Evolutionary conservation across 2,888 invertebrate genomes (phyloP).

Genomic region (Cistogaster globosa): DNA sequence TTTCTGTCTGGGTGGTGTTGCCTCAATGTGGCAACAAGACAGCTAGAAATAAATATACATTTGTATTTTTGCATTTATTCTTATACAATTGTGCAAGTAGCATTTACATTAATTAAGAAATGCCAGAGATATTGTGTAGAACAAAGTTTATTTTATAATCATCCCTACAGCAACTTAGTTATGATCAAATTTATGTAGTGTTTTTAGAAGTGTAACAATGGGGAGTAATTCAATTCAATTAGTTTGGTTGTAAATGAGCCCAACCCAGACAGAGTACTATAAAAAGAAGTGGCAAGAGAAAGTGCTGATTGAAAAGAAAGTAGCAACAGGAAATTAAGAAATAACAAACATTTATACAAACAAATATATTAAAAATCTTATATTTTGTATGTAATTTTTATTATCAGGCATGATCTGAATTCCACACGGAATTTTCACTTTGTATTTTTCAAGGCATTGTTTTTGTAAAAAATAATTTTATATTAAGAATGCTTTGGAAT

Average conservation of each 20-base stretch:
- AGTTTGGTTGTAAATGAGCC: conserved; percentile 40
- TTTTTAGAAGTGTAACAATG: conserved; percentile 61
- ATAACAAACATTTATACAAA: not conserved
- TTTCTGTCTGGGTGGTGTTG: conserved; percentile 46
- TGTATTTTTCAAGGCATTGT: no score
- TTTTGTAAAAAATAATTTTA: no score
- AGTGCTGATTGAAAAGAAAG: not conserved
- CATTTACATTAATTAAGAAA: conserved; percentile 60
- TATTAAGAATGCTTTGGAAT: no score
- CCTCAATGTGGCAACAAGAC: conserved; percentile 13
- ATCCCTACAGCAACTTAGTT: conserved; percentile 7
- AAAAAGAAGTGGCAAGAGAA: not conserved
- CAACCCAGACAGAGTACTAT: not conserved
- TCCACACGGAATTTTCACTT: no score
- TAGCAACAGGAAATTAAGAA: conserved; percentile 39
- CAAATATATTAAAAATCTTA: not conserved
- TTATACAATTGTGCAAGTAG: conserved; percentile 56
- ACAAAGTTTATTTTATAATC: not conserved
- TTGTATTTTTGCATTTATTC: conserved; percentile 16
- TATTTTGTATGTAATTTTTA: no score
- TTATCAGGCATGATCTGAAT: no score
- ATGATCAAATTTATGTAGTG: conserved; percentile 53
- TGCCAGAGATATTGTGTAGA: conserved; percentile 19
- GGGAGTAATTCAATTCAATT: conserved; percentile 66
- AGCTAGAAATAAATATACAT: conserved; percentile 25